Evolutionary conservation across 1,140 invertebrate genomes (phyloP), one percentile per base, ranked within the genome.

Genomic region (Drosophila ercepeae): DNA sequence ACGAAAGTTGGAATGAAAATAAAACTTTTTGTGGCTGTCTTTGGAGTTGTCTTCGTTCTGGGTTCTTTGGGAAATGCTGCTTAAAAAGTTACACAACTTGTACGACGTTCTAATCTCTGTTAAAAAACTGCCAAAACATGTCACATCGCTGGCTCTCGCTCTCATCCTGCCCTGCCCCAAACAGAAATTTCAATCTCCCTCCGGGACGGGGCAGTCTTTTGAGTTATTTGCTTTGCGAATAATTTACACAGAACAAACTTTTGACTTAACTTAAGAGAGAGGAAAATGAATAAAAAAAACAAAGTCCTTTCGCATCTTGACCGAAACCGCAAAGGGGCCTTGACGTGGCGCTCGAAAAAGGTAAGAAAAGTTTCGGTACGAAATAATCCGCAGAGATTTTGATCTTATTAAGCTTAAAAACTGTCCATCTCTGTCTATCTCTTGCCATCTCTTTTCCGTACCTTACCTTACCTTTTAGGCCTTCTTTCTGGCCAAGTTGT

Each of bases 311-410:
- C 53, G 54, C 61, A 51, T 64, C 59, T 70, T 88, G 82, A 88
- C 78, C 78, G 70, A 79, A 81, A 74, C 81, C 81, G 60, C 81
- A 86, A 65, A 73, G 65, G n/a, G n/a, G n/a, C n/a, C n/a, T n/a
- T n/a, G n/a, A n/a, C n/a, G 55, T 55, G 29, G 42, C 57, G 5
- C 18, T 7, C 41, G n/a, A 68, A 78, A 82, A 78, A 81, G 67
- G 67, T 86, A 86, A 79, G 77, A 88, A 86, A 86, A 88, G 83
- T 81, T 86, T 81, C 54, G 69, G 67, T 60, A 71, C 68, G 32
- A 82, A 76, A 82, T 86, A 88, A 86, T 86, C 81, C 81, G 69
- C 68, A 59, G 82, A 86, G 81, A 86, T 86, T 86, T 86, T 81
- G 84, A 86, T 86, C 82, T 82, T 77, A 75, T 86, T 88, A 86